Evolutionary conservation across 2,888 invertebrate genomes (phyloP).

Genomic region (Athalia rosae): DNA sequence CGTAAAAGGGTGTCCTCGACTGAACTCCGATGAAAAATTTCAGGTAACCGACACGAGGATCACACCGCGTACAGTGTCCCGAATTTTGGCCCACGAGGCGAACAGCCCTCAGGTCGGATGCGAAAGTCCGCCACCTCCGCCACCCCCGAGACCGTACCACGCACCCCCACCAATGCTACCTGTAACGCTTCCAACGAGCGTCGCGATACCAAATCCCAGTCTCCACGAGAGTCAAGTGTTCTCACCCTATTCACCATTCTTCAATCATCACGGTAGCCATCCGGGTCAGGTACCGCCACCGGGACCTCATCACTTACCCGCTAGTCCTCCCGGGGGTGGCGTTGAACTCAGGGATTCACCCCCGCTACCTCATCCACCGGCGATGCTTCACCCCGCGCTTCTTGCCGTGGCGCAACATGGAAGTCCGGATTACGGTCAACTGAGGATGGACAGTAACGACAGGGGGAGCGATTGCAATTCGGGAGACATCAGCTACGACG

Average conservation of each 20-base stretch:
- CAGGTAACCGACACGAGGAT: constrained; percentile 92
- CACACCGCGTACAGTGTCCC: constrained; percentile 91
- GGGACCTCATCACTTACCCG: constrained; percentile 71
- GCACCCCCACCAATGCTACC: constrained; percentile 89
- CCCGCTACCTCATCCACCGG: constrained; percentile 87
- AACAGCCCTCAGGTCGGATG: constrained; percentile 81
- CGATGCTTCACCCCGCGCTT: constrained; percentile 89
- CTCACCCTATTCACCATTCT: constrained; percentile 93
- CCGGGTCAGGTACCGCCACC: constrained; percentile 69
- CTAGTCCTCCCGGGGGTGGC: constrained; percentile 81
- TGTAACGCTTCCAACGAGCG: constrained; percentile 93
- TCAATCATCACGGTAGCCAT: constrained; percentile 76
- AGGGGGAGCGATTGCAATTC: constrained; percentile 93
- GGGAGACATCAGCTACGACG: constrained; percentile 93
- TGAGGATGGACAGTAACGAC: constrained; percentile 88
- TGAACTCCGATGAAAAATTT: background rate
- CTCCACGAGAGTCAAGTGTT: constrained; percentile 96
- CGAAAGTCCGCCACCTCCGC: constrained; percentile 71
- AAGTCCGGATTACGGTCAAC: constrained; percentile 87
- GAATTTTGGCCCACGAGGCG: constrained; percentile 89
- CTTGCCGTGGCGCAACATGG: constrained; percentile 88
- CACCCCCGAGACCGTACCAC: constrained; percentile 84
- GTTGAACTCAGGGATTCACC: constrained; percentile 86
- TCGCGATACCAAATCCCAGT: constrained; percentile 97
- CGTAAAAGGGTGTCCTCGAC: background rate